Evolutionary conservation across 2,888 invertebrate genomes (phyloP).

Genomic region (Drosophila kuntzei): DNA sequence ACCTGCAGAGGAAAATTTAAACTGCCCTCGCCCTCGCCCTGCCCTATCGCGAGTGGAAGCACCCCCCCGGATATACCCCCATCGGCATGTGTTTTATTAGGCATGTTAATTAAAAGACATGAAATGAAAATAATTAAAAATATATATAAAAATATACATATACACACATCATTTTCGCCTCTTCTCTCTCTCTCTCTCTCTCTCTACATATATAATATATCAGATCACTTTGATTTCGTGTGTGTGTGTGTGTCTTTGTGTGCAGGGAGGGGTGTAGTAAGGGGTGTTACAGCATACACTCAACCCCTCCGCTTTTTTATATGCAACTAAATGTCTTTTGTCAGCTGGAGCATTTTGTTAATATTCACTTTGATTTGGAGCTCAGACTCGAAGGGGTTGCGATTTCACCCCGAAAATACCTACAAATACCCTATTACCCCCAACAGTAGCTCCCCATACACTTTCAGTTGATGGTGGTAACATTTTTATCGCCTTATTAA

Average conservation of each 20-base stretch:
- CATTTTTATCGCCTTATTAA: slow-evolving; percentile 83
- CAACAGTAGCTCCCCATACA: neutral
- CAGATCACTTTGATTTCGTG: slow-evolving; percentile 14
- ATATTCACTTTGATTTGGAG: slow-evolving; percentile 35
- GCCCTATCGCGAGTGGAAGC: slow-evolving; percentile 3
- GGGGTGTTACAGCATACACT: neutral
- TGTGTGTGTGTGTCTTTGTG: neutral
- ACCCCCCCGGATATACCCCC: slow-evolving; percentile 25
- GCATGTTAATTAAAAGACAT: slow-evolving; percentile 82
- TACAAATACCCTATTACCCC: neutral
- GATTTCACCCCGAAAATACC: neutral
- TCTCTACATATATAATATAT: no score
- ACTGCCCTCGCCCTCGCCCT: slow-evolving; percentile 7
- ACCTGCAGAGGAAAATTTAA: slow-evolving; percentile 16
- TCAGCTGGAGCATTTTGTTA: slow-evolving; percentile 2
- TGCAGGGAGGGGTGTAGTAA: neutral
- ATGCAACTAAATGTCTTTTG: neutral
- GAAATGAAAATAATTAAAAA: slow-evolving; percentile 83
- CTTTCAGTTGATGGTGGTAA: slow-evolving; percentile 36
- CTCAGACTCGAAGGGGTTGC: slow-evolving; percentile 14
- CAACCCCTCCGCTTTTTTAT: neutral
- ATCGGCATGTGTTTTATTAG: slow-evolving; percentile 79
- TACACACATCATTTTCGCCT: slow-evolving; percentile 9
- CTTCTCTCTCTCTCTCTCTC: slow-evolving; percentile 2
- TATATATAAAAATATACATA: slow-evolving; percentile 62